Base-by-base conservation (phyloP, 92 coral and sea anemone species). In the Palythoa caribaeorum region DNA sequence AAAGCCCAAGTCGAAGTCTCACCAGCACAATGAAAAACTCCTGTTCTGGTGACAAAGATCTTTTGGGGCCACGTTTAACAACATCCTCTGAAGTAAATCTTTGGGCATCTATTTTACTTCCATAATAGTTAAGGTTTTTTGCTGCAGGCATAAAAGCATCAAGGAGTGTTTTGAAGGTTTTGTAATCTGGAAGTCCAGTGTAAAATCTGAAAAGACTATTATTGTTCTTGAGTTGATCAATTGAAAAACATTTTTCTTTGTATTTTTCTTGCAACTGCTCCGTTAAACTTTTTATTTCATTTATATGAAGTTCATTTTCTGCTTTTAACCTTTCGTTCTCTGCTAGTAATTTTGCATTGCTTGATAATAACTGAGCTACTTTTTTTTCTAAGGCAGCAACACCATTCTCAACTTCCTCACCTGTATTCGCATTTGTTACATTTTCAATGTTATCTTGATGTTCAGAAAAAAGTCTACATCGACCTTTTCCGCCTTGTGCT, bases 171-270 rank as follows among this genome's bases (percentile, higher is more conserved):
- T 88, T 89, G 68, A 92, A 89, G 1, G 85, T 90, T 63, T 73
- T 87, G 81, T 93, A 93, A 65, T 90, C 92, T 38, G 84, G 86
- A 52, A 93, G 84, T 13, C 90, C 90, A 20, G 95, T 90, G 55
- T 79, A 90, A 71, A 93, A 93, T 86, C 89, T 90, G 38, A 90
- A 87, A 48, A 87, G 20, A 60, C 2, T 13, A 54, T 54, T 54
- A 54, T 83, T 59, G 84, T 89, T 75, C 48, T 92, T 83, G 83
- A 85, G 90, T 63, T 66, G 73, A 15, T 90, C 85, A 52, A 90
- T 35, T 15, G 92, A 92, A 88, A 89, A 87, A 80, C 47, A 40
- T 40, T 40, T 40, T 40, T 40, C 47, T 87, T 66, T 68, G 74
- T 87, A 36, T 87, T 87, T 60, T 13, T 80, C 65, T 77, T 65